Evolutionary conservation across 2,888 invertebrate species (phyloP).

Genomic region (Eilema griseolum): DNA sequence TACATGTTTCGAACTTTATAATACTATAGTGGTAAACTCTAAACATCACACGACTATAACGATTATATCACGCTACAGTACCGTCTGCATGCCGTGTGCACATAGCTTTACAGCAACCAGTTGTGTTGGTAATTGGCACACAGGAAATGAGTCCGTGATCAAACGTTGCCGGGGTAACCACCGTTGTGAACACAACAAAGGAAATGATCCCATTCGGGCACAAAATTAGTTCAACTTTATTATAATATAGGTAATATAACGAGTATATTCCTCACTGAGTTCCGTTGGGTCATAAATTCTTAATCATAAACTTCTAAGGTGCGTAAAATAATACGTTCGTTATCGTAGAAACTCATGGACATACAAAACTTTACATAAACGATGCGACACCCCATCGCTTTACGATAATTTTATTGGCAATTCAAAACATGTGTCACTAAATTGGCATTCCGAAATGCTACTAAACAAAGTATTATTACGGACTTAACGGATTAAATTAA

Average conservation of each 20-base stretch:
- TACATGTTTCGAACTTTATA: no score
- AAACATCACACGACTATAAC: no score
- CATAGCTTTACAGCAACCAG: slow-evolving; percentile 7
- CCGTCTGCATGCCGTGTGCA: not conserved
- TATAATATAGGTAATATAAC: slow-evolving; percentile 15
- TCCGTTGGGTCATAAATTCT: slow-evolving; percentile 11
- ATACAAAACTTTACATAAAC: slow-evolving; percentile 46
- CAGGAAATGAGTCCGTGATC: slow-evolving; percentile 21
- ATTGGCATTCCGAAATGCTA: slow-evolving; percentile 37
- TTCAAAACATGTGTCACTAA: slow-evolving; percentile 53
- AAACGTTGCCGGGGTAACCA: slow-evolving; percentile 25
- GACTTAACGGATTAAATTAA: not conserved
- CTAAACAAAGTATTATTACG: slow-evolving; percentile 12
- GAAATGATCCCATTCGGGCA: slow-evolving; percentile 18
- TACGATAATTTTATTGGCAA: slow-evolving; percentile 57
- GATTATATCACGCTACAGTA: not conserved
- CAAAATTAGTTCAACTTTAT: slow-evolving; percentile 27
- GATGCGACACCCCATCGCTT: slow-evolving; percentile 40
- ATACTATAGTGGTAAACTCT: not conserved
- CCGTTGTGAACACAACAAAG: slow-evolving; percentile 22
- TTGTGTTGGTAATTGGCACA: slow-evolving; percentile 22
- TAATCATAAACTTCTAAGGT: slow-evolving; percentile 35
- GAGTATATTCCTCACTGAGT: slow-evolving; percentile 14
- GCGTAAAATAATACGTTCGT: slow-evolving; percentile 29
- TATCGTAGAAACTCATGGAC: slow-evolving; percentile 42